phyloP scores from a whole-genome alignment of 2,797 vertebrate genomes.

The Chelonia mydas region DNA sequence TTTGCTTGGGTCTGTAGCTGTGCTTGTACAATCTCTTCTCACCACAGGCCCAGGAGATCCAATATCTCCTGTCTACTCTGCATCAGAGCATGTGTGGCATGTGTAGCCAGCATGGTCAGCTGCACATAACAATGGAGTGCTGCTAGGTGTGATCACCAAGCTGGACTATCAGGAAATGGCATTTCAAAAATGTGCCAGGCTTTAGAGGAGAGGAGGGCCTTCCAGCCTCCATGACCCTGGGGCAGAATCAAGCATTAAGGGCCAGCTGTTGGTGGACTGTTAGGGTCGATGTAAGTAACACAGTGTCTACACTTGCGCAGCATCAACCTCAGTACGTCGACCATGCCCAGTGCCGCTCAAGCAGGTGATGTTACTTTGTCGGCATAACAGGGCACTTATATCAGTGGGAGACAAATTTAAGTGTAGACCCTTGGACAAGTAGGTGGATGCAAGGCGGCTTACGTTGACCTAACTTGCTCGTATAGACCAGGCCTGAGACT shows the following conservation, averaged over 20 bases:
- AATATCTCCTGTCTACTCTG: not conserved
- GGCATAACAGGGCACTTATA: not conserved
- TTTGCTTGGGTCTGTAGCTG: not conserved
- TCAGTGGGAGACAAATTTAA: not conserved
- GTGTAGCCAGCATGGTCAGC: not conserved
- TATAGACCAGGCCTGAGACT: not conserved
- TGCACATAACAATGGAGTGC: not conserved
- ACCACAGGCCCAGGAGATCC: not conserved
- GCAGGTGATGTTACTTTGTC: not conserved
- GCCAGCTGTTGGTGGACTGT: not conserved
- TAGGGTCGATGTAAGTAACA: not conserved
- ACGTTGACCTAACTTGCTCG: not conserved
- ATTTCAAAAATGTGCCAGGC: not conserved
- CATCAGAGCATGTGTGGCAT: not conserved
- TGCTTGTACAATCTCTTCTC: not conserved
- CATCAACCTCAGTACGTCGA: not conserved
- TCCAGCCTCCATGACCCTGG: not conserved
- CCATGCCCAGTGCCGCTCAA: not conserved
- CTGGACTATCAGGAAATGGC: not conserved
- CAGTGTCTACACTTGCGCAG: not conserved
- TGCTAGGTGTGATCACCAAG: not conserved
- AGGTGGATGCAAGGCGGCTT: not conserved
- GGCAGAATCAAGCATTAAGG: not conserved
- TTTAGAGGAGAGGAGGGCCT: not conserved
- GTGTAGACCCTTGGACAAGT: not conserved